Evolutionary conservation across 2,113 vertebrate genomes (phyloP), one percentile per base, ranked within the genome.

Genomic region (Hypomesus transpacificus): DNA sequence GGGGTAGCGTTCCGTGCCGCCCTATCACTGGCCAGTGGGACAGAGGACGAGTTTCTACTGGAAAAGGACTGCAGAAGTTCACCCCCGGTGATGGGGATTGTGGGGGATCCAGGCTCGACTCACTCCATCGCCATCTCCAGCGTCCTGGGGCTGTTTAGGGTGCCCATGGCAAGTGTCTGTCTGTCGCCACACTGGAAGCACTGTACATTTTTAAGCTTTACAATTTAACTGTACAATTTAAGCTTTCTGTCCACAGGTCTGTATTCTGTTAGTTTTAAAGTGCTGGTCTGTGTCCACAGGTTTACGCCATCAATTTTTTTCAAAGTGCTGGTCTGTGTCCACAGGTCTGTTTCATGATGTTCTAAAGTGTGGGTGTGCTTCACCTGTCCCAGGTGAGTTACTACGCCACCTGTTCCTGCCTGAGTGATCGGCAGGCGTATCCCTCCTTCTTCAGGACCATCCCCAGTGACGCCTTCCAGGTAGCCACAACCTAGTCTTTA

Each of bases 91-190:
- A 24, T 88, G 39, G 88, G 80, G 21, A 86, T 91, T 62, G 83
- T 91, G 2, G 88, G 87, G 16, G 87, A 90, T 69, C 70, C 89
- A 0, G 81, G 73, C 4, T 90, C 89, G 1, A 85, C 87, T 28
- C 69, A 75, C 46, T 84, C 87, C 46, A 88, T 91, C 51, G 85
- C 88, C 17, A 85, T 87, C 26, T 89, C 89, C 39, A 81, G 76
- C 66, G 81, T 87, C 1, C 71, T 89, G 71, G 86, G 89, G 24
- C 76, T 88, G 68, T 89, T 81, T 71, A 75, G 62, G 46, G 28
- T 91, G 1, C 90, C 90, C 39, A 79, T 88, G 76, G 90, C 90
- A 83, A 69, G 82, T 73, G 20, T 51, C n/a, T 20, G 17, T 58
- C n/a, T 59, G 57, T 22, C 3, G 17, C 26, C 14, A 31, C 1